phyloP scores from a whole-genome alignment of 2,797 vertebrate species.

The Florisuga fusca region DNA sequence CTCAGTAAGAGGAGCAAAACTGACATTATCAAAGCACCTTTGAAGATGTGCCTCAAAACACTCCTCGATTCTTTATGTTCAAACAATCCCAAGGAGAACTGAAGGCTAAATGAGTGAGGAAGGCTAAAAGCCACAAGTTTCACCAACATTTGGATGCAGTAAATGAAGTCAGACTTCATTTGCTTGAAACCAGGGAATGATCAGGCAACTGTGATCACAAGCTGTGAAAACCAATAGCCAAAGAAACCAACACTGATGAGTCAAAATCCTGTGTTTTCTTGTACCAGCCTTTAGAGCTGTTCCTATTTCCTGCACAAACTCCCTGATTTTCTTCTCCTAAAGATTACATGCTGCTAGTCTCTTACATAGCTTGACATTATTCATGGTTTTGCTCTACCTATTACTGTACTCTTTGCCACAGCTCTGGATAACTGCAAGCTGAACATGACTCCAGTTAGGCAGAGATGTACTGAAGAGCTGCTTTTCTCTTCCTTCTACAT shows the following conservation, averaged over 20 bases:
- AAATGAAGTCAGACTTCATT: background rate
- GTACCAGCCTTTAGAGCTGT: background rate
- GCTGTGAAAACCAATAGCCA: background rate
- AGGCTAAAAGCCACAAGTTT: background rate
- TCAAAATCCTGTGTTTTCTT: background rate
- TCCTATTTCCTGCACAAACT: background rate
- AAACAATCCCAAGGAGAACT: background rate
- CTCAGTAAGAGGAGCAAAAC: conserved; percentile 20
- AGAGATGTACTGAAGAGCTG: background rate
- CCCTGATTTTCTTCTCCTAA: background rate
- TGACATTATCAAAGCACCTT: background rate
- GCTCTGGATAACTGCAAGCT: background rate
- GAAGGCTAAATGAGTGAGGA: background rate
- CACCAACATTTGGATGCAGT: background rate
- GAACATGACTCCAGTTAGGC: background rate
- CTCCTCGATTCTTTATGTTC: background rate
- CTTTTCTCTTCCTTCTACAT: background rate
- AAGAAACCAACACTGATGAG: background rate
- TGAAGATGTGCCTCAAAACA: background rate
- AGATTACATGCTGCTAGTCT: background rate
- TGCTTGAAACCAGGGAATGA: background rate
- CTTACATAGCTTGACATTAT: background rate
- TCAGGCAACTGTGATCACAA: background rate
- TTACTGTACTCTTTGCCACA: background rate
- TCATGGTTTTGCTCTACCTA: background rate